Base-by-base conservation (phyloP, 1,140 invertebrate genomes). In the Zaprionus nigranus region DNA sequence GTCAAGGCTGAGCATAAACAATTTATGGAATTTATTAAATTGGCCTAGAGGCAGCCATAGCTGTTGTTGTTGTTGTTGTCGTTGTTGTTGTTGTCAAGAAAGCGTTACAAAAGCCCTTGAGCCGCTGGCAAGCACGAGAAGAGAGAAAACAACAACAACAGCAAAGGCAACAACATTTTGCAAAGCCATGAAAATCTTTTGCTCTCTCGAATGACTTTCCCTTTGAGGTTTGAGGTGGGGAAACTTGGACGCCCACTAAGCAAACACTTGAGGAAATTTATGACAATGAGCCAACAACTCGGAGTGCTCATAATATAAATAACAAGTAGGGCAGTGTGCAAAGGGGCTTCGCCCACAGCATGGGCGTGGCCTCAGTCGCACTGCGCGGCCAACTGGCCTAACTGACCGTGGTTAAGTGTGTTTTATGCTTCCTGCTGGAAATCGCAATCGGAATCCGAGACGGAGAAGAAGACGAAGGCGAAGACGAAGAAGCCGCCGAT, bases 221-320 rank as follows among this genome's bases (percentile, higher is more conserved):
- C 46, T 76, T 15, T 7, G 43, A 22, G n/a, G 43, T 43, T 57
- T 22, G 40, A 51, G 46, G 22, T 51, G 17, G 7, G 20, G 20
- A 7, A 6, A 5, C 40, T 20, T 51, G 24, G 62, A n/a, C 43
- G 64, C 61, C 73, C 81, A 79, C 68, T 49, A 64, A 68, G 85
- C 81, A 90, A 90, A 90, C 85, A 90, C 85, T 90, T 82, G 85
- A 66, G 61, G 54, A 85, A 90, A 90, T 90, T 90, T 90, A 90
- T 90, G 85, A 90, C 85, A 90, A 90, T 90, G 86, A 81, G 85
- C 68, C 81, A 90, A 90, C 86, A 90, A 77, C 85, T 82, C 81
- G 77, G 81, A 90, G 85, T 88, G 85, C 78, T 82, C 84, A 85
- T 88, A 90, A 90, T 85, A 90, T 90, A 85, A 90, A 90, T 90